Evolutionary conservation across 2,113 vertebrate genomes (phyloP), one percentile per base, ranked within the genome.

Genomic region (Pica pica): DNA sequence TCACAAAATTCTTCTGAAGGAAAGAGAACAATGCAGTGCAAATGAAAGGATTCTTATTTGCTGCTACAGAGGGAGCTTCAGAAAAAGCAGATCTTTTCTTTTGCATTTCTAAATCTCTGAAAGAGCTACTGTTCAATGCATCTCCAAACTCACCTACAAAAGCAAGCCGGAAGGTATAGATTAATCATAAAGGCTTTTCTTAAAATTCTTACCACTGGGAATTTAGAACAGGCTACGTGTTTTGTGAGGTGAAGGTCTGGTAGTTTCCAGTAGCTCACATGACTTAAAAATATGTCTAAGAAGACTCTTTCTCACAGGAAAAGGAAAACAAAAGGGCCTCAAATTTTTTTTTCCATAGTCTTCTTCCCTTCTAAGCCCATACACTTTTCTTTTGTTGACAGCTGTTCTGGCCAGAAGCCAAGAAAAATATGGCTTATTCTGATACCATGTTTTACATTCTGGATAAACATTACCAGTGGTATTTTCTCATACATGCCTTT

Each of bases 361-460:
- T 47, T 44, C 70, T 81, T 95, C 44, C n/a, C 63, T 75, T 76
- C 57, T 60, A 49, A 68, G 35, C 20, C 90, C 63, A 89, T 17
- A 93, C 77, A 78, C 42, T 77, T 60, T 86, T 70, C 83, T 97
- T 70, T 82, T 95, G 92, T 73, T 89, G 95, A 96, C 87, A 78
- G 88, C 68, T 96, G 44, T 42, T 95, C 87, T 97, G 97, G 94
- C 46, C 44, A 31, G 37, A 94, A 94, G 57, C 89, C 94, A 97
- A 96, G 89, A 90, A 94, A 96, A 95, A 97, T 68, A 89, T 20
- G 22, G 68, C 39, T 93, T 94, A 53, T 76, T 94, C 71, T 1
- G 23, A 95, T 96, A 91, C 74, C 39, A 31, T 20, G 60, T 94
- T 94, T 93, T 92, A 90, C 35, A 64, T 77, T 80, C 33, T 85